Percentiles rank a stretch among this genome's conserved stretches.
Conservation (phyloP, 2,113 vertebrate genomes). For the Erythrolamprus reginae region DNA sequence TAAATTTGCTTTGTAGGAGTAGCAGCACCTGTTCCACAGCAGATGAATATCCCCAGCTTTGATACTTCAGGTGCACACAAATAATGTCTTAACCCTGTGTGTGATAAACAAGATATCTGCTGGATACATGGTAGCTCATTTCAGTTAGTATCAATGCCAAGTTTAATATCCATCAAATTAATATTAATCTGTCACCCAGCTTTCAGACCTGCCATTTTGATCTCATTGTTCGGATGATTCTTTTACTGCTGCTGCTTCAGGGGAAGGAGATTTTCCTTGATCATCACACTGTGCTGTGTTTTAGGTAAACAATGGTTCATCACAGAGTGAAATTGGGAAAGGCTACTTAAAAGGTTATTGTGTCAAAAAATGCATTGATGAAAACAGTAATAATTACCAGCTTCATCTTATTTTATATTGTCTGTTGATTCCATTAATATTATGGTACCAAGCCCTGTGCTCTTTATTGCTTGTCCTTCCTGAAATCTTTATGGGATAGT, state of each 20-base stretch:
- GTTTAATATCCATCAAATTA: accelerated
- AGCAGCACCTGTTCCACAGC: slow-evolving; percentile 61
- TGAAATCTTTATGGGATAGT: background rate
- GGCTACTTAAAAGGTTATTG: accelerated
- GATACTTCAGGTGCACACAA: slow-evolving; percentile 49
- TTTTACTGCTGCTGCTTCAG: background rate
- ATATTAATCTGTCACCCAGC: background rate
- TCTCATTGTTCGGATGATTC: background rate
- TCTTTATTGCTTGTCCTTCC: background rate
- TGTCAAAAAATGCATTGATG: accelerated
- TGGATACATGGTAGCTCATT: background rate
- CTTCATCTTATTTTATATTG: accelerated
- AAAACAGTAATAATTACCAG: background rate
- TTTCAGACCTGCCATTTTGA: background rate
- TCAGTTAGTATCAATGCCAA: slow-evolving; percentile 1
- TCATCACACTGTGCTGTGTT: accelerated
- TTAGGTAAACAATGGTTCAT: background rate
- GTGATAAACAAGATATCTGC: background rate
- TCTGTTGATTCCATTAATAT: background rate
- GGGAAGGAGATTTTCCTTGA: background rate
- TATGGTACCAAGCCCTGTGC: background rate
- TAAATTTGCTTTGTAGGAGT: slow-evolving; percentile 67
- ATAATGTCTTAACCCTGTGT: slow-evolving; percentile 42
- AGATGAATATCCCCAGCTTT: slow-evolving; percentile 56
- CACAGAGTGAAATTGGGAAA: background rate